phyloP scores from a whole-genome alignment of 2,888 invertebrate species.

The Candidula unifasciata region DNA sequence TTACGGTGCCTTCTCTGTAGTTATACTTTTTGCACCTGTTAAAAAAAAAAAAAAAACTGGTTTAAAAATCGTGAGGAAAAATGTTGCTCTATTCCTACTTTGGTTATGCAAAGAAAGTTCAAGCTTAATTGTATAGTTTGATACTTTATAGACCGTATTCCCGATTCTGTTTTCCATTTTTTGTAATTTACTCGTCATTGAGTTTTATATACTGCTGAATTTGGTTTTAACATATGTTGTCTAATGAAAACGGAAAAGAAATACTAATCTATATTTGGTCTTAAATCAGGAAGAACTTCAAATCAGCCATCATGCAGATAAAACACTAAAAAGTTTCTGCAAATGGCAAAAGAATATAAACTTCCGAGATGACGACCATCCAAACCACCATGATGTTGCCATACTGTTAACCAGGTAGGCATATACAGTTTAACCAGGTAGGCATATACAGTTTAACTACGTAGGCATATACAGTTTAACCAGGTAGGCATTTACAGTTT shows the following conservation, averaged over 20 bases:
- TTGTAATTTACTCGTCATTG: no score
- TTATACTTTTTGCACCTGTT: no score
- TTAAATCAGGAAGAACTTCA: conserved; percentile 66
- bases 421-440: not conserved
- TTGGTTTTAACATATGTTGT: no score
- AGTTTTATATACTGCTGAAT: no score
- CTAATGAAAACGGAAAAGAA: not conserved
- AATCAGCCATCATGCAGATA: conserved; percentile 86
- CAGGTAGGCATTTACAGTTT: conserved; percentile 77
- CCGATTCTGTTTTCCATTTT: no score
- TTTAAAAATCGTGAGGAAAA: no score
- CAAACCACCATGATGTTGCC: conserved; percentile 93
- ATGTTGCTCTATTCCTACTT: no score
- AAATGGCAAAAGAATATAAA: conserved; percentile 88
- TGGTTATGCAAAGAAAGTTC: no score
- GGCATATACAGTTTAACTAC: conserved; percentile 82
- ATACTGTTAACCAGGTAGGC: conserved; percentile 86
- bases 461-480: conserved; percentile 70
- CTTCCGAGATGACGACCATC: conserved; percentile 86
- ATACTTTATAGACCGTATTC: no score
- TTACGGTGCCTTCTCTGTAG: no score
- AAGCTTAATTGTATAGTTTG: no score
- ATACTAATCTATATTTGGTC: not conserved
- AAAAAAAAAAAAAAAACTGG: no score
- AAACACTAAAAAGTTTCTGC: conserved; percentile 90